phyloP scores from a whole-genome alignment of 1,140 invertebrate species.

The Nasonia vitripennis region DNA sequence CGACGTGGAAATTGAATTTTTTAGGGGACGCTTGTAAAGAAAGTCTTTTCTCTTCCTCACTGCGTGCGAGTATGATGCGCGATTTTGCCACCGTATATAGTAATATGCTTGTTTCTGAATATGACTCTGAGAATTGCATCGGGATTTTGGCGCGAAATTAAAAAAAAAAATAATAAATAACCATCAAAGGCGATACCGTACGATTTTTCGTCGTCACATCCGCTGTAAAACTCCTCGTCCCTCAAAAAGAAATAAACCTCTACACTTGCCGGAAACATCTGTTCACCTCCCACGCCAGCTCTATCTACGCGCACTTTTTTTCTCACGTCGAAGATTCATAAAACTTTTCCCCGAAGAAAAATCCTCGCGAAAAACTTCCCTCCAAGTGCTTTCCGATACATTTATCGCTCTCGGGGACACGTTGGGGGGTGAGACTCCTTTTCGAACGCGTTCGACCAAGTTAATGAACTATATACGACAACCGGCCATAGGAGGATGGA shows the following conservation, averaged over 20 bases:
- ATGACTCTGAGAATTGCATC: background rate
- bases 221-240: too few species aligned
- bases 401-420: conserved; percentile 35
- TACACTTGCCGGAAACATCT: background rate
- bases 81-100: background rate
- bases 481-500: too few species aligned
- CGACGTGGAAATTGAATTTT: background rate
- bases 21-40: background rate
- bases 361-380: background rate
- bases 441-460: conserved; percentile 43
- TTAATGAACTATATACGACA: conserved; percentile 4
- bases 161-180: background rate
- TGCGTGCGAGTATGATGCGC: background rate
- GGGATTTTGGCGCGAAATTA: background rate
- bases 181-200: background rate
- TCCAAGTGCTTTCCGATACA: conserved; percentile 59
- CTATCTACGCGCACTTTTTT: background rate
- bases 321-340: background rate
- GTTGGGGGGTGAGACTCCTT: conserved; percentile 36
- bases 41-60: background rate
- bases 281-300: background rate
- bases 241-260: too few species aligned
- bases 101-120: background rate
- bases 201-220: too few species aligned
- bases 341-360: background rate